Evolutionary conservation across 2,797 vertebrate genomes (phyloP), one percentile per base, ranked within the genome.

Genomic region (Peromyscus eremicus): DNA sequence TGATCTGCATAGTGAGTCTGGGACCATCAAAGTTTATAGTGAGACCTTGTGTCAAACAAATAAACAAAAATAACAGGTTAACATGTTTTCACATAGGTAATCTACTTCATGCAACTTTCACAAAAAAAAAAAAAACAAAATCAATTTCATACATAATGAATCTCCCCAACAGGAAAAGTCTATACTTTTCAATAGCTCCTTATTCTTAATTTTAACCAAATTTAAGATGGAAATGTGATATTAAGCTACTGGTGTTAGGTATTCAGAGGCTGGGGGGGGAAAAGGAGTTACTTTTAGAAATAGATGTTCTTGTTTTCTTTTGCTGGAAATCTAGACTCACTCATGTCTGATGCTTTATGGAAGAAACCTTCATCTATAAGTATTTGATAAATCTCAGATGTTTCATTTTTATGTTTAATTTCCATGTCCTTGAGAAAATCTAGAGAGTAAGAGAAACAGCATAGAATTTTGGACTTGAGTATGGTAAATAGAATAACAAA

Each of bases 211-310:
- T 64, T 16, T 94, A 66, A 37, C 62, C 89, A 25, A 6, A 70
- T 91, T 91, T 97, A 71, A 70, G 62, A 23, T 89, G 27, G 55
- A 6, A 85, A 90, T 90, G 29, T 17, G 16, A 46, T 87, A 87
- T 83, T 70, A 85, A 88, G 76, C 52, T 92, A 34, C 6, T 68
- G 10, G 1, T 29, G 8, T 77, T 81, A 17, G 43, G 16, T 40
- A 71, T 64, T 37, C 13, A 23, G 16, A 79, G 27, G 2, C 70
- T 85, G 12, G 68, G 46, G 12, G 68, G 46, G 76, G 9, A 66
- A 49, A 55, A 57, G 43, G 49, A 49, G 75, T 94, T 94, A 40
- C 85, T 87, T 95, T 66, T 95, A 91, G 49, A 52, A 96, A 81
- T 85, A 85, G 70, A 37, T 60, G 6, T 57, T 21, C 11, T 52